phyloP scores from a whole-genome alignment of 92 coral and sea anemone species.

The Anthopleura xanthogrammica region DNA sequence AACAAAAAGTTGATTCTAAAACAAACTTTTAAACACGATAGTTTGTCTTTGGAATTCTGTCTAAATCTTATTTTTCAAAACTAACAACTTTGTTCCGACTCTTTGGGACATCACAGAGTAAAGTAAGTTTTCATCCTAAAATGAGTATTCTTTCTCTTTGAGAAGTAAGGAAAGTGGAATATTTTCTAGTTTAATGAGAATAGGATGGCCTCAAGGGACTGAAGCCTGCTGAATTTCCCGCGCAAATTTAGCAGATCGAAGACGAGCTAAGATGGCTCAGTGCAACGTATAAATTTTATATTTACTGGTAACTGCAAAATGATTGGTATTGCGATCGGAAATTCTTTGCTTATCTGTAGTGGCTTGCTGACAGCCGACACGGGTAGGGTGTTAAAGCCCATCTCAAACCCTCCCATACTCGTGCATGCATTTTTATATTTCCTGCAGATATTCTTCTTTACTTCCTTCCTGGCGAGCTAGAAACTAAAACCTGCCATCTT shows the following conservation, averaged over 20 bases:
- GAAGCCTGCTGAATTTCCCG: not conserved
- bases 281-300: not conserved
- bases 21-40: constrained; percentile 16
- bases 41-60: constrained; percentile 11
- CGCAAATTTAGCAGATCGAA: not conserved
- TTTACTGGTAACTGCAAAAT: constrained; percentile 59
- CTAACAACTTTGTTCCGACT: not conserved
- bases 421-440: constrained; percentile 42
- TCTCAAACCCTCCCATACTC: constrained; percentile 20
- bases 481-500: constrained; percentile 1
- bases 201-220: not conserved
- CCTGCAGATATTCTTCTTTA: constrained; percentile 44
- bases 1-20: constrained; percentile 19
- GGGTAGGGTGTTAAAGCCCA: constrained; percentile 42
- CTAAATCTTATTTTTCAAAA: not conserved
- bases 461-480: constrained; percentile 66
- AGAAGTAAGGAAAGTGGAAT: not conserved
- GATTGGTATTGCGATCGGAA: constrained; percentile 69
- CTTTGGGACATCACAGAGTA: not conserved
- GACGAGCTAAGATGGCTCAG: not conserved
- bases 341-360: constrained; percentile 78
- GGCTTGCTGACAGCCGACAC: constrained; percentile 80
- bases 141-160: not conserved
- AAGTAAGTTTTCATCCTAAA: not conserved
- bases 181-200: not conserved